These are phyloP conservation scores for Mirounga angustirostris DNA, from an alignment of 2,113 vertebrate genomes.

Conservation along the genomic window DNA sequence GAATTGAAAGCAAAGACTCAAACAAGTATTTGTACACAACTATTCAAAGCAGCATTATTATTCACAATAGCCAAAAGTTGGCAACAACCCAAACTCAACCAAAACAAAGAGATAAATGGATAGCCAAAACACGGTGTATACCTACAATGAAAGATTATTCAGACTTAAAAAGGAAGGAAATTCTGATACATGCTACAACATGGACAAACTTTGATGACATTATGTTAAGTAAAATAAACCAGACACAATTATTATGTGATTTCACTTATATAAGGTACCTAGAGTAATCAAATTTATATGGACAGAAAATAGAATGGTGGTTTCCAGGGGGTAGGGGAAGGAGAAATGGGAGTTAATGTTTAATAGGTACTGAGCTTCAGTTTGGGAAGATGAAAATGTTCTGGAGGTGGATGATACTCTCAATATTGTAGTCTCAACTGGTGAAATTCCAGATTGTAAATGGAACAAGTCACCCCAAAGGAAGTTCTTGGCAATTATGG, in stretches of 20 bases:
- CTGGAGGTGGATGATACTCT: constrained; percentile 90
- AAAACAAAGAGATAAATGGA: too few relatives aligned
- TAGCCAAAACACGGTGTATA: too few relatives aligned
- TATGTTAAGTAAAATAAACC: background rate
- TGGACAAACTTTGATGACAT: background rate
- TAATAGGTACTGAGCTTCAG: background rate
- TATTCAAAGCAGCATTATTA: background rate
- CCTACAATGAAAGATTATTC: background rate
- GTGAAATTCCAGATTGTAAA: constrained; percentile 96
- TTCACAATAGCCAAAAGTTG: too few relatives aligned
- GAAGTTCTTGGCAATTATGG: constrained; percentile 97
- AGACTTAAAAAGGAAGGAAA: background rate
- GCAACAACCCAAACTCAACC: too few relatives aligned
- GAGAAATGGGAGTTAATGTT: background rate
- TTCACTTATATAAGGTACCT: background rate
- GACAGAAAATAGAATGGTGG: background rate
- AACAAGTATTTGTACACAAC: background rate
- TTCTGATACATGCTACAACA: background rate
- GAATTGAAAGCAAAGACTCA: background rate
- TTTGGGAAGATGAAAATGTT: background rate
- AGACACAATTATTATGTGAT: background rate
- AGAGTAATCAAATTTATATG: too few relatives aligned
- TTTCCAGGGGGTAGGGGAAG: background rate
- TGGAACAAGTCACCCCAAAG: constrained; percentile 95
- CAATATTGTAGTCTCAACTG: constrained; percentile 96